A percentile compares a stretch with the other conserved stretches of the same genome.
Conservation (phyloP, 2,888 invertebrate species). For the Hipparchia semele region DNA sequence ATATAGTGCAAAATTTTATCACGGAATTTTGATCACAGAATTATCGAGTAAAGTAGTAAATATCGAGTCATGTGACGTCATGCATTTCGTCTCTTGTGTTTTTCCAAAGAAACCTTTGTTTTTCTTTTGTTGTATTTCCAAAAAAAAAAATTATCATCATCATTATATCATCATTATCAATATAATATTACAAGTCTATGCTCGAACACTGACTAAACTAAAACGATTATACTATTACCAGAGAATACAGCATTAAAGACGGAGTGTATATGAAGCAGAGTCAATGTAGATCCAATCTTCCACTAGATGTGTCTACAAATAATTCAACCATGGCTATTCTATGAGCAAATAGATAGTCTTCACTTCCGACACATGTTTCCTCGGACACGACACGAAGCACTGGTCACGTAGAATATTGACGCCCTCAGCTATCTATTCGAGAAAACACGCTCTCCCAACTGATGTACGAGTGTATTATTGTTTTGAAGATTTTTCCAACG, state of each 20-base stretch:
- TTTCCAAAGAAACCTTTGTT: too few relatives aligned
- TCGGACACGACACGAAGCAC: slow-evolving; percentile 70
- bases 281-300: slow-evolving; percentile 42
- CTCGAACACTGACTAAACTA: neutral
- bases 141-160: too few relatives aligned
- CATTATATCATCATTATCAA: too few relatives aligned
- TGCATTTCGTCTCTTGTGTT: too few relatives aligned
- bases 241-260: slow-evolving; percentile 25
- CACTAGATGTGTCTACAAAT: slow-evolving; percentile 59
- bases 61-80: too few relatives aligned
- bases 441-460: slow-evolving; percentile 64
- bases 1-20: too few relatives aligned
- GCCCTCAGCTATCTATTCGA: slow-evolving; percentile 73
- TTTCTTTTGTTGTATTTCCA: too few relatives aligned
- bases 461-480: slow-evolving; percentile 58
- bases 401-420: slow-evolving; percentile 83
- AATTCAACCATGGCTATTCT: slow-evolving; percentile 75
- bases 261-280: slow-evolving; percentile 24
- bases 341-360: slow-evolving; percentile 79
- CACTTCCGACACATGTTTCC: slow-evolving; percentile 82
- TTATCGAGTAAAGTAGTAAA: too few relatives aligned
- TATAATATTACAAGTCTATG: neutral
- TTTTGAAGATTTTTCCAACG: slow-evolving; percentile 41
- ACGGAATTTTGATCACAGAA: too few relatives aligned
- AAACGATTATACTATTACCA: neutral